Conservation (phyloP, 2,113 vertebrate species). For the Tychaedon coryphoeus region DNA sequence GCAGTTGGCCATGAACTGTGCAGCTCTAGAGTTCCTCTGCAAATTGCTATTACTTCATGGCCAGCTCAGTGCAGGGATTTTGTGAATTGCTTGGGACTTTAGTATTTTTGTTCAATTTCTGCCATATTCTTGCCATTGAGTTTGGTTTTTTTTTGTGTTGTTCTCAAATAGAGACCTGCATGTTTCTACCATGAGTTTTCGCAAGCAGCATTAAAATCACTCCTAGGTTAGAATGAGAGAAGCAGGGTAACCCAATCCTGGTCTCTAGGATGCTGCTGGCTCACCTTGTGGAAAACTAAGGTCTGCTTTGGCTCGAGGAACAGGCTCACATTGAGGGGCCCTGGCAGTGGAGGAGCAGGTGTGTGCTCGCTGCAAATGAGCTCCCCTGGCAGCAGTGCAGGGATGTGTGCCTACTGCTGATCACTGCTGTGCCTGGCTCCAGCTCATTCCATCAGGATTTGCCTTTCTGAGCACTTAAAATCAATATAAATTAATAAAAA, state of each 20-base stretch:
- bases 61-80: background rate
- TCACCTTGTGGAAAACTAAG: background rate
- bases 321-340: background rate
- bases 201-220: background rate
- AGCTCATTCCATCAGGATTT: background rate
- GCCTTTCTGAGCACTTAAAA: conserved; percentile 20
- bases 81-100: background rate
- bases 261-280: background rate
- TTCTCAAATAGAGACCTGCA: accelerated
- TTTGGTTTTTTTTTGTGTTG: accelerated
- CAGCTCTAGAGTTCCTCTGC: background rate
- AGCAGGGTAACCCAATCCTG: background rate
- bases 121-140: background rate
- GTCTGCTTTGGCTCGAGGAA: background rate
- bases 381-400: background rate
- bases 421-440: background rate
- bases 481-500: conserved; percentile 69
- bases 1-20: background rate
- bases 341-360: background rate
- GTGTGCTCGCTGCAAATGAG: background rate
- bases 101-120: background rate
- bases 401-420: background rate
- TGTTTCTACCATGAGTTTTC: background rate
- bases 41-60: background rate
- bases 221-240: background rate